Conservation (phyloP, 2,888 invertebrate genomes). For the Carterocephalus palaemon region DNA sequence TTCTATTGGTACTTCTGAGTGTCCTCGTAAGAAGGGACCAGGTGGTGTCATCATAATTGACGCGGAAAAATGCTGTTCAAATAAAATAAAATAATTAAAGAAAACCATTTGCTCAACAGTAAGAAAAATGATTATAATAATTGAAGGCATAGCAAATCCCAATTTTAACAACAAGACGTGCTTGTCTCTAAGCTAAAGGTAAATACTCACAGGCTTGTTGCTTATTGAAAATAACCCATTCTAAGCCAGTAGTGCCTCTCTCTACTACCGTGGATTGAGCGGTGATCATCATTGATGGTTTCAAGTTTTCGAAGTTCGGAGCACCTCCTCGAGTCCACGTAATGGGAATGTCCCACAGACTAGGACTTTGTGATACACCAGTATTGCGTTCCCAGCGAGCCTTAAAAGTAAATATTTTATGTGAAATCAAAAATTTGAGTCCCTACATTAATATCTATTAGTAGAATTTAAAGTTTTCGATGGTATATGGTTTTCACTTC, state of each 20-base stretch:
- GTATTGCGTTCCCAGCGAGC: constrained; percentile 56
- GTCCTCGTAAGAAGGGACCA: constrained; percentile 78
- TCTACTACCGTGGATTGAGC: constrained; percentile 39
- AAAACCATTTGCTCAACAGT: background rate
- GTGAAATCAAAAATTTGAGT: background rate
- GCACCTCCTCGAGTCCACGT: constrained; percentile 66
- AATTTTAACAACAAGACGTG: too few species aligned
- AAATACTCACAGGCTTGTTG: constrained; percentile 74
- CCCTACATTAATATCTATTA: background rate
- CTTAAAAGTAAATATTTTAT: constrained; percentile 36
- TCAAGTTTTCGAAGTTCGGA: constrained; percentile 56
- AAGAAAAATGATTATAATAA: too few species aligned
- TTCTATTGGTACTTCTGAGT: constrained; percentile 57
- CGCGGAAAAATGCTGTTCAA: constrained; percentile 80
- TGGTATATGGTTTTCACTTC: constrained; percentile 26
- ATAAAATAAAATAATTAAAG: constrained; percentile 21
- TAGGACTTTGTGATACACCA: constrained; percentile 41
- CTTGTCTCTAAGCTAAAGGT: too few species aligned
- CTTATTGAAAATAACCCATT: constrained; percentile 82
- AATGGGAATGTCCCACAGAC: constrained; percentile 62
- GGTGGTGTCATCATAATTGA: constrained; percentile 78
- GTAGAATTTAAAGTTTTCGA: background rate
- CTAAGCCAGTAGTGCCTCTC: constrained; percentile 49
- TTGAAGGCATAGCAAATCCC: too few species aligned
- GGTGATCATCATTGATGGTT: constrained; percentile 56